Evolutionary conservation across 30 jellyfish, hydroid and myxozoan species (phyloP).

Genomic region (Mastigias papua): DNA sequence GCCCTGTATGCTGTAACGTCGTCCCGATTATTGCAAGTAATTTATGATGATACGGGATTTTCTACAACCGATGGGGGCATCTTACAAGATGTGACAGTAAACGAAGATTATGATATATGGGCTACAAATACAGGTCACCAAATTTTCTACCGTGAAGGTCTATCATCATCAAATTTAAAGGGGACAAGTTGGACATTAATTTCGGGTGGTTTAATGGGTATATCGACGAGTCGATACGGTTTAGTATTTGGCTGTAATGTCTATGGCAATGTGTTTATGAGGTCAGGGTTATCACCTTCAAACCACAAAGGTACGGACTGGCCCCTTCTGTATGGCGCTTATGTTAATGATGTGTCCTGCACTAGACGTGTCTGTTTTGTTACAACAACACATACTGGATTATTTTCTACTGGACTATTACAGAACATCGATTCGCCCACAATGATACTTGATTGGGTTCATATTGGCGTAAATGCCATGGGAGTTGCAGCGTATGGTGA

Average conservation of each 20-base stretch:
- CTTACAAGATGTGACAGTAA: background rate
- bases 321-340: background rate
- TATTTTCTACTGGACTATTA: slow-evolving; percentile 30
- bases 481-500: slow-evolving; percentile 51
- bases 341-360: slow-evolving; percentile 15
- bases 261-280: background rate
- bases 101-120: slow-evolving; percentile 56
- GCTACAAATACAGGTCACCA: background rate
- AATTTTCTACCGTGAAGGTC: slow-evolving; percentile 23
- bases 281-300: slow-evolving; percentile 10
- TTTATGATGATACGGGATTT: slow-evolving; percentile 38
- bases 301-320: slow-evolving; percentile 4
- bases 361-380: slow-evolving; percentile 27
- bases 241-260: slow-evolving; percentile 30
- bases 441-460: background rate
- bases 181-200: slow-evolving; percentile 25
- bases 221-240: slow-evolving; percentile 54
- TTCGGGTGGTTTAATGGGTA: background rate
- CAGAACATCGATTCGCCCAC: slow-evolving; percentile 29
- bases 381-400: background rate
- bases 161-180: slow-evolving; percentile 20
- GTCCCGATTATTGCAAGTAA: background rate
- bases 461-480: slow-evolving; percentile 1
- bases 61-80: background rate
- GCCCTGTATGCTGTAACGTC: slow-evolving; percentile 22